Conservation (phyloP, 2,113 vertebrate genomes). For the Sitta europaea region DNA sequence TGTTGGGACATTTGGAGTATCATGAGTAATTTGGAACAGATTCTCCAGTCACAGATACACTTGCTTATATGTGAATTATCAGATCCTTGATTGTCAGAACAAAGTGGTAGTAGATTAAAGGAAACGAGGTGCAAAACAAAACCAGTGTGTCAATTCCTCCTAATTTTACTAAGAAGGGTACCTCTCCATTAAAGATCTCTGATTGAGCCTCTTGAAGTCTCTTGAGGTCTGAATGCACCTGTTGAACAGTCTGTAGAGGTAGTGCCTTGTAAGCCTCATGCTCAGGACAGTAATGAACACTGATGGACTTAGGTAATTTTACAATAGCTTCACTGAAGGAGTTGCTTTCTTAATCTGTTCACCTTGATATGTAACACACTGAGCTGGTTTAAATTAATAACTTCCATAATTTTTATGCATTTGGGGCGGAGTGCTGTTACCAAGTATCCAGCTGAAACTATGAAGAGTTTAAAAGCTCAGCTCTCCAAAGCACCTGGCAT, state of each 20-base stretch:
- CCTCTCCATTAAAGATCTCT: not conserved
- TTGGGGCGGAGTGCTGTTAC: rapidly evolving
- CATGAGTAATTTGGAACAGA: not conserved
- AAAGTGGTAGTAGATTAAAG: not conserved
- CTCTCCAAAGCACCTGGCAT: not conserved
- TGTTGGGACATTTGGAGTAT: not conserved
- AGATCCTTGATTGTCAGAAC: not conserved
- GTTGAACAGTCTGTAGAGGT: not conserved
- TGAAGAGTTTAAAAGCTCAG: not conserved
- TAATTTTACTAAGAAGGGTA: not conserved
- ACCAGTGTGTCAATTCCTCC: not conserved
- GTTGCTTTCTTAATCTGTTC: not conserved
- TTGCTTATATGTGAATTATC: not conserved
- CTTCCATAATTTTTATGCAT: not conserved
- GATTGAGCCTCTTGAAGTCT: not conserved
- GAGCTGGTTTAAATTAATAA: not conserved
- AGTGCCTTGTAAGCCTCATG: not conserved
- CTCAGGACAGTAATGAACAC: not conserved
- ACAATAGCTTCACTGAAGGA: not conserved
- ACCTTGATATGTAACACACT: not conserved
- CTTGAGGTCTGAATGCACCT: not conserved
- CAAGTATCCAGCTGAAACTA: not conserved
- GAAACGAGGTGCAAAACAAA: not conserved
- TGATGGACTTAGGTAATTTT: not conserved
- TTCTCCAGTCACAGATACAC: not conserved